These are phyloP conservation scores for Ridgeia piscesae DNA, from an alignment of 1,140 invertebrate species.

Conservation along the genomic window DNA sequence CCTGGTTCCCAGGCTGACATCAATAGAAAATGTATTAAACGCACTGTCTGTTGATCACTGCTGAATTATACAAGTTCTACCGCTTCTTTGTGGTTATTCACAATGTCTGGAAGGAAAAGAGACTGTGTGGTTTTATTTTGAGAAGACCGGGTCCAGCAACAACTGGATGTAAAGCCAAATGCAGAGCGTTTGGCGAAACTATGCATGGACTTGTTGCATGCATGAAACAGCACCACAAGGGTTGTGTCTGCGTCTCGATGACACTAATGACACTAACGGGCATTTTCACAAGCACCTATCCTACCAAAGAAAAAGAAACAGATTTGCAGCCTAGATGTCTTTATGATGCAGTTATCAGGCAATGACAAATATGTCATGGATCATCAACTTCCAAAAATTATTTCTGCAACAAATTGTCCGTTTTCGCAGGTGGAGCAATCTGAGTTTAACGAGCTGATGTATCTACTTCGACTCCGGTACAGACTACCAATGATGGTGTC, in stretches of 20 bases:
- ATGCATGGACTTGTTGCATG: too few relatives aligned
- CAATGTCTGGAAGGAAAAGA: slow-evolving; percentile 8
- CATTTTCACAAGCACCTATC: background rate
- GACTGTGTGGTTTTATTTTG: slow-evolving; percentile 9
- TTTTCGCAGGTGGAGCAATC: slow-evolving; percentile 9
- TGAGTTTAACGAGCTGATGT: too few relatives aligned
- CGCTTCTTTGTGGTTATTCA: background rate
- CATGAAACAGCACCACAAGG: too few relatives aligned
- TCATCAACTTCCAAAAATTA: background rate
- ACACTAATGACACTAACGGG: background rate
- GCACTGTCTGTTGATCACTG: too few relatives aligned
- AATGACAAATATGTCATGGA: slow-evolving; percentile 4
- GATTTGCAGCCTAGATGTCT: background rate
- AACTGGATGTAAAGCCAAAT: too few relatives aligned
- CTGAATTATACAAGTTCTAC: too few relatives aligned
- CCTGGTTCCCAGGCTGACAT: too few relatives aligned
- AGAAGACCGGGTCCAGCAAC: background rate
- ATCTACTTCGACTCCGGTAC: background rate
- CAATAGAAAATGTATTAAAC: too few relatives aligned
- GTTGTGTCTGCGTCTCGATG: background rate
- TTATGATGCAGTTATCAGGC: slow-evolving; percentile 11
- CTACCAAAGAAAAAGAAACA: background rate
- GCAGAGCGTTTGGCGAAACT: background rate
- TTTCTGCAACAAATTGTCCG: background rate
- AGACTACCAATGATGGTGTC: background rate